Base-by-base conservation (phyloP, 2,888 invertebrate species). In the Exephanes ischioxanthus region DNA sequence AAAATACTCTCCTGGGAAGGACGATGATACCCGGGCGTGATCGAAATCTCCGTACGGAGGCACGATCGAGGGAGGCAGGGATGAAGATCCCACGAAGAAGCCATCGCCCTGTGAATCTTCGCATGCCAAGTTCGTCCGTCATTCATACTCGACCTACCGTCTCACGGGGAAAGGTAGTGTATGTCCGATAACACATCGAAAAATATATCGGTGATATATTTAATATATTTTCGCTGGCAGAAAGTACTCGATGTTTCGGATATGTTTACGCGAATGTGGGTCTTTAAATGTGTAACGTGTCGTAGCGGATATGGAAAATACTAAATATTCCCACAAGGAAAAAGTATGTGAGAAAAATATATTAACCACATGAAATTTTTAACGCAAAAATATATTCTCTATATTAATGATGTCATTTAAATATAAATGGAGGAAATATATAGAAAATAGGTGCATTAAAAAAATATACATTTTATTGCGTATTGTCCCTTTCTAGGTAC, bases 21-120 rank as follows among this genome's bases (percentile, higher is more conserved):
- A 63, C 63, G 63, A 63, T n/a, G 63, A 63, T 63, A 63, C 63
- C 16, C 16, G 53, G 3, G 33, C 30, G 63, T 30, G 33, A 63
- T 63, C 33, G 63, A 33, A 63, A 63, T 63, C 63, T 63, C 33
- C 63, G n/a, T 79, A 19, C 72, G 16, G 55, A 66, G 37, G 51
- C 45, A 48, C 53, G 22, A 19, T 61, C 41, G 45, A 53, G 72
- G 14, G 30, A 16, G 30, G 55, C 7, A 30, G 30, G 11, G 9
- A 67, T 41, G 72, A 22, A 72, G 33, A 73, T 41, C 73, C 22
- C 16, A 14, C 16, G 14, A 14, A 37, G 37, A 1, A 61, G 41
- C 58, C 41, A 73, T 73, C 26, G 7, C 16, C 26, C 22, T 51
- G 41, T 53, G 51, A 30, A 71, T 71, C 11, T 33, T 19, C 51